Evolutionary conservation across 2,888 invertebrate genomes (phyloP).

Genomic region (Venustoraphidia nigricollis): DNA sequence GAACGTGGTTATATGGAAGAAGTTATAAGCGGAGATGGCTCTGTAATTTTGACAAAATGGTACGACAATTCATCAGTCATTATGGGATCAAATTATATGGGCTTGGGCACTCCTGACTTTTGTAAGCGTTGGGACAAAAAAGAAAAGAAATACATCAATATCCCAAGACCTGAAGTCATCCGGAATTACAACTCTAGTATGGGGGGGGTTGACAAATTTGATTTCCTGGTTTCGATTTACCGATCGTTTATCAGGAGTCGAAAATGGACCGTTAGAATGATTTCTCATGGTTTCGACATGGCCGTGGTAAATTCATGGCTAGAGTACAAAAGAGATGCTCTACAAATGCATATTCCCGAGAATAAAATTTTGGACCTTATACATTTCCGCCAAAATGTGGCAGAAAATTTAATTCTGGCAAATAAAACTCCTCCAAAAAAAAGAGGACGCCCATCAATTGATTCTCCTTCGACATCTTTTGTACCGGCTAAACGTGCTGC

Average conservation of each 20-base stretch:
- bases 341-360: no score
- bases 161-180: conserved; percentile 14
- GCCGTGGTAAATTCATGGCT: conserved; percentile 15
- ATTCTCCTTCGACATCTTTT: no score
- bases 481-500: no score
- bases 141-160: conserved; percentile 10
- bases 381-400: no score
- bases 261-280: conserved; percentile 13
- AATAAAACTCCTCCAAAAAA: no score
- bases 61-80: conserved; percentile 14
- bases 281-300: conserved; percentile 14
- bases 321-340: conserved; percentile 9
- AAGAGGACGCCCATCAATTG: no score
- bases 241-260: conserved; percentile 13
- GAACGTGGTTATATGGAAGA: conserved; percentile 11
- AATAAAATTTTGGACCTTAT: no score
- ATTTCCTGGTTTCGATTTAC: conserved; percentile 16
- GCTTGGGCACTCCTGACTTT: conserved; percentile 11
- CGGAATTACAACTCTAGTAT: conserved; percentile 14
- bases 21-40: conserved; percentile 10
- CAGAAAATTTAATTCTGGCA: no score
- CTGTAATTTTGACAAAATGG: conserved; percentile 10
- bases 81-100: conserved; percentile 13
- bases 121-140: conserved; percentile 14
- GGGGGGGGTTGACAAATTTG: conserved; percentile 18